Conservation (phyloP, 1,140 invertebrate species). For the Medauroidea extradentata region DNA sequence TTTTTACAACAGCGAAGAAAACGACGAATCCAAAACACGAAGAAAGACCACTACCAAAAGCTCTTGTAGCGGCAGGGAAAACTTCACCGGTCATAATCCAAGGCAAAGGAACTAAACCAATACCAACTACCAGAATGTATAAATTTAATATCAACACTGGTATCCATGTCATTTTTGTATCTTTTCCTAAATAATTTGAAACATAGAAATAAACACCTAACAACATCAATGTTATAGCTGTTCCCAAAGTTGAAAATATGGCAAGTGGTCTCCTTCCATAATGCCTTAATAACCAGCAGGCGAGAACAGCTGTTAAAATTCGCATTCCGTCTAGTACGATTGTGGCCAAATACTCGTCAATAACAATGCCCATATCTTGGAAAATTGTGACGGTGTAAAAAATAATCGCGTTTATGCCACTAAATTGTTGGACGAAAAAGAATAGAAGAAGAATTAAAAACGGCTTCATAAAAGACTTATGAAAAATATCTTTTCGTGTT, state of each 20-base stretch:
- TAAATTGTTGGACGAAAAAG: conserved; percentile 58
- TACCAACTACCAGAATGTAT: conserved; percentile 53
- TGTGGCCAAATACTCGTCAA: conserved; percentile 55
- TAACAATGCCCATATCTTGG: conserved; percentile 47
- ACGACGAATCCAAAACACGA: conserved; percentile 59
- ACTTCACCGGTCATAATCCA: conserved; percentile 66
- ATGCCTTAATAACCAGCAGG: conserved; percentile 54
- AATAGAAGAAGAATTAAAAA: conserved; percentile 55
- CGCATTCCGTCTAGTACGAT: conserved; percentile 64
- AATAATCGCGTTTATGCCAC: conserved; percentile 62
- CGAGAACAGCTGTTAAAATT: conserved; percentile 53
- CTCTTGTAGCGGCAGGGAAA: conserved; percentile 52
- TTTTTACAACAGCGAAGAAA: conserved; percentile 68
- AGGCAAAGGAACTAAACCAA: conserved; percentile 59
- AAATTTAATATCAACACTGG: conserved; percentile 48
- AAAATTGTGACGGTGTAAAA: conserved; percentile 62
- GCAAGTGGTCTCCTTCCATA: conserved; percentile 52
- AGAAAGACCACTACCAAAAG: conserved; percentile 56
- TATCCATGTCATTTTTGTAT: conserved; percentile 44
- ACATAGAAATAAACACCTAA: conserved; percentile 38
- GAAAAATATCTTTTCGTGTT: conserved; percentile 7
- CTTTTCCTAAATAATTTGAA: conserved; percentile 29
- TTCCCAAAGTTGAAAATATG: conserved; percentile 53
- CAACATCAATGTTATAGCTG: conserved; percentile 47
- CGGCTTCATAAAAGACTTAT: conserved; percentile 49